Percentiles rank a stretch among this genome's conserved stretches.
phyloP scores from a whole-genome alignment of 2,797 vertebrate species.

The Galago senegalensis region DNA sequence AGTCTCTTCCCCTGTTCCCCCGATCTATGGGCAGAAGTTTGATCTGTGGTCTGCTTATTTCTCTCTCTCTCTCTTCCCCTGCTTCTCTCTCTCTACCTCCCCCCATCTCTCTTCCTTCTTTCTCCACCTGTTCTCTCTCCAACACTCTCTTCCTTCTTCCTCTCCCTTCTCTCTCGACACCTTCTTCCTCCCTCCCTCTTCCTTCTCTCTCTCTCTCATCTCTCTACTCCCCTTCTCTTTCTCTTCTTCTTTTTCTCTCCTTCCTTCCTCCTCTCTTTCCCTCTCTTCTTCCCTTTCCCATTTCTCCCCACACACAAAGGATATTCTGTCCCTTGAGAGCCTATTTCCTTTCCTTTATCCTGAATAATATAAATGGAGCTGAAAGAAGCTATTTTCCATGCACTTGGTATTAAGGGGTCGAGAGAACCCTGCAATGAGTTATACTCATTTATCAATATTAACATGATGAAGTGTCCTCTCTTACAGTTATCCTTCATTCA shows the following conservation, averaged over 20 bases:
- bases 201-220: neutral
- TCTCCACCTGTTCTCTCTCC: too few species aligned
- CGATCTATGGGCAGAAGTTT: neutral
- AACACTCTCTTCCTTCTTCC: too few species aligned
- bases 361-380: constrained; percentile 79
- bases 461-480: constrained; percentile 73
- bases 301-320: neutral
- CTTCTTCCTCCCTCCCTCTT: too few species aligned
- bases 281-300: neutral
- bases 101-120: neutral
- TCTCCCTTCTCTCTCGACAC: too few species aligned
- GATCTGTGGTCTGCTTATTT: neutral
- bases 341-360: constrained; percentile 68
- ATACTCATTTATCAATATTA: constrained; percentile 65
- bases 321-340: constrained; percentile 59
- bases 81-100: neutral
- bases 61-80: neutral
- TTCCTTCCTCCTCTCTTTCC: neutral
- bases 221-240: too few species aligned
- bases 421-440: constrained; percentile 24
- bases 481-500: constrained; percentile 74
- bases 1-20: neutral
- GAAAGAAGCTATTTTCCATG: constrained; percentile 70
- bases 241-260: neutral
- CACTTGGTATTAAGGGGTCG: constrained; percentile 37